Base-by-base conservation (phyloP, 2,797 vertebrate genomes). In the Echiichthys vipera region DNA sequence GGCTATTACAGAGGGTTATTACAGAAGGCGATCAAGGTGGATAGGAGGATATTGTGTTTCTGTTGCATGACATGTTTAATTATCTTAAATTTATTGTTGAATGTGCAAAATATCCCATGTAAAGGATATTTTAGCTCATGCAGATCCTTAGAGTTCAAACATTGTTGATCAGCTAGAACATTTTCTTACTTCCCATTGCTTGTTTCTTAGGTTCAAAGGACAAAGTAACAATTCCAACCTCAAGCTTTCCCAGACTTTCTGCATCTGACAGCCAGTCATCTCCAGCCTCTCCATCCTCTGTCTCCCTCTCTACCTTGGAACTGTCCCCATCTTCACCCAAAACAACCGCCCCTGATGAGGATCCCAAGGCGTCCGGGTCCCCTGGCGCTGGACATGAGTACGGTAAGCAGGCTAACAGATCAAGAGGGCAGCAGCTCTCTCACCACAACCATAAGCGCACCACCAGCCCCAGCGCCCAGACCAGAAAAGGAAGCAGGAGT, bases 161-260 rank as follows among this genome's bases (percentile, higher is more conserved):
- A 7, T 50, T 77, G 42, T 27, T 43, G 29, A 47, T 45, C 27
- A 3, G 36, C 20, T 30, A 2, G 36, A 59, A 20, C 11, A 2
- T 34, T 43, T 50, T 65, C 58, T 89, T n/a, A 85, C 30, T 65
- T 39, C 43, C 17, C 20, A 2, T 30, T 75, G 51, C 53, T 82
- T 86, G 62, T 65, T 42, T 77, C 88, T 56, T 85, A 99, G 98
- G 95, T 95, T 92, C 95, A 83, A 94, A 95, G 94, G 96, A 97
- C 88, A 93, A 91, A 94, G 92, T 83, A 80, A 94, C 87, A 88
- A 92, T 94, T 91, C 91, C 94, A 90, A 94, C 95, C 80, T 93
- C 96, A 91, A 95, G 89, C 93, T 94, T 97, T 88, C 82, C 88
- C 76, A 93, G 92, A 88, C 86, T 91, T 72, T 91, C 92, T 72